Percentiles rank a stretch among this genome's conserved stretches.
Evolutionary conservation across 2,113 vertebrate species (phyloP).

Genomic region (Hippocampus comes): DNA sequence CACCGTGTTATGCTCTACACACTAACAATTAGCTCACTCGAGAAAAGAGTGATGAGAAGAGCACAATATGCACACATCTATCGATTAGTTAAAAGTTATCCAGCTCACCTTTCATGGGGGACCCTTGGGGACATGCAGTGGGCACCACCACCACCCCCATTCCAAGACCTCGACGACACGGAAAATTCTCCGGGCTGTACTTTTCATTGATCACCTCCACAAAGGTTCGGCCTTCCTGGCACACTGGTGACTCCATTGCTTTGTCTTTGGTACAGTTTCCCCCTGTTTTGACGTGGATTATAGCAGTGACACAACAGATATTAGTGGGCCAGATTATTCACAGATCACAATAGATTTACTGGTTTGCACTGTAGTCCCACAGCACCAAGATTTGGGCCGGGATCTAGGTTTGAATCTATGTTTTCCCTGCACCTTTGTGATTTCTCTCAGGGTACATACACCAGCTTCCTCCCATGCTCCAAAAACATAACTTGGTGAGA

Average conservation of each 20-base stretch:
- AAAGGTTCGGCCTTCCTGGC: constrained; percentile 83
- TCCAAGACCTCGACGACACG: constrained; percentile 87
- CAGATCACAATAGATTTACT: background rate
- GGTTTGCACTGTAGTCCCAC: background rate
- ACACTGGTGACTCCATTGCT: constrained; percentile 79
- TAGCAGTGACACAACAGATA: constrained; percentile 7
- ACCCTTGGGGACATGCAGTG: constrained; percentile 80
- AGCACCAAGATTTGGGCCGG: too few species aligned
- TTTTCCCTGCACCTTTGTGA: background rate
- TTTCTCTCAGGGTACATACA: background rate
- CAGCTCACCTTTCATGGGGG: constrained; percentile 93
- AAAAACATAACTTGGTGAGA: background rate
- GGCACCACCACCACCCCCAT: constrained; percentile 87
- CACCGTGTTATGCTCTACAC: background rate
- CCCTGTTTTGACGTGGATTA: constrained; percentile 34
- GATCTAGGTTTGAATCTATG: background rate
- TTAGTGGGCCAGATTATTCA: too few species aligned
- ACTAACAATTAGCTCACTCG: background rate
- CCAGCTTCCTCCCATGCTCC: background rate
- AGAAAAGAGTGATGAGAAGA: background rate
- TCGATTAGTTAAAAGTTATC: background rate
- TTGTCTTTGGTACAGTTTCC: constrained; percentile 41
- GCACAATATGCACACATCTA: background rate
- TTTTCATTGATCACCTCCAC: constrained; percentile 98
- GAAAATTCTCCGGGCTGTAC: constrained; percentile 98